Conservation (phyloP, 2,113 vertebrate species). For the Jacana jacana region DNA sequence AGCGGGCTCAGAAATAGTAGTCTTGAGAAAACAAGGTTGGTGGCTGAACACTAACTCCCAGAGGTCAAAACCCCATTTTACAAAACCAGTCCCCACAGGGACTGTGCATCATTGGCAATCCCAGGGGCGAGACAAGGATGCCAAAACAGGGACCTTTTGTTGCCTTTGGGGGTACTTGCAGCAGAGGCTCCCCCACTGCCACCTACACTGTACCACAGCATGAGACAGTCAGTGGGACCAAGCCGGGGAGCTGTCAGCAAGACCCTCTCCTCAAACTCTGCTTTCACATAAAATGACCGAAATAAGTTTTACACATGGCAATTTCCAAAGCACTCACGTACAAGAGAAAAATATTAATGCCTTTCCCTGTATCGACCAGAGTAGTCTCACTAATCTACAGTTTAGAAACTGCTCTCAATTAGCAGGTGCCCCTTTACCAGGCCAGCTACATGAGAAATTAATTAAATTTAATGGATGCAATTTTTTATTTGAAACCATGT, state of each 20-base stretch:
- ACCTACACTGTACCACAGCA: not conserved
- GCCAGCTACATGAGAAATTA: slow-evolving; percentile 29
- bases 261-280: not conserved
- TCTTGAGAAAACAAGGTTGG: not conserved
- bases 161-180: not conserved
- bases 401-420: slow-evolving; percentile 17
- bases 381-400: not conserved
- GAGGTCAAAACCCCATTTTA: not conserved
- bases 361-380: not conserved
- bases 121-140: not conserved
- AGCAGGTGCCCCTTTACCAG: slow-evolving; percentile 3
- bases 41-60: not conserved
- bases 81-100: not conserved
- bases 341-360: not conserved
- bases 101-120: fast-evolving
- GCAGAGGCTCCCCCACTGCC: not conserved
- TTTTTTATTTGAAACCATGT: slow-evolving; percentile 1
- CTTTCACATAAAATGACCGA: not conserved
- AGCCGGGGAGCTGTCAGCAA: not conserved
- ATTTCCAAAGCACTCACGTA: not conserved
- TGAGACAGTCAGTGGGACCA: fast-evolving
- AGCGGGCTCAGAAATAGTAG: not conserved
- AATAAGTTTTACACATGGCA: not conserved
- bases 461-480: slow-evolving; percentile 35
- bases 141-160: not conserved